These are phyloP conservation scores for Spodoptera frugiperda DNA, from an alignment of 1,140 invertebrate genomes.

Conservation along the genomic window DNA sequence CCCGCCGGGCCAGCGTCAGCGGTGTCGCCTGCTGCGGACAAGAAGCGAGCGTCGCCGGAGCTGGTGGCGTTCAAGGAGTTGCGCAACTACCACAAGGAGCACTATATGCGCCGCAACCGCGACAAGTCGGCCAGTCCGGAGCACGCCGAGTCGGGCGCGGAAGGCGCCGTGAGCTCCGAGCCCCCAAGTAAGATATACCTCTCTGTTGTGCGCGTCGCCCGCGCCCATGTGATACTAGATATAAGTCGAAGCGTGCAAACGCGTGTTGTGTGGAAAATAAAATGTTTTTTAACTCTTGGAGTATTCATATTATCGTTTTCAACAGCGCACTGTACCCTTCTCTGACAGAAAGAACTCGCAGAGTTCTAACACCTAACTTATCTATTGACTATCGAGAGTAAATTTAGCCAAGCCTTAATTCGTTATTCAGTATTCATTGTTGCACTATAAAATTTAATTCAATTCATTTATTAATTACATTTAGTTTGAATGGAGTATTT, in stretches of 20 bases:
- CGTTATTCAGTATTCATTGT: constrained; percentile 29
- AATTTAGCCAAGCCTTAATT: constrained; percentile 3
- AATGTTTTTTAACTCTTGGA: constrained; percentile 77
- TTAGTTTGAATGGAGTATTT: not conserved
- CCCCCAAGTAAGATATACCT: constrained; percentile 81
- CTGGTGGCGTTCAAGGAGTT: constrained; percentile 87
- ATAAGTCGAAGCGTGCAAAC: constrained; percentile 62
- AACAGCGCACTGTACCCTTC: constrained; percentile 65
- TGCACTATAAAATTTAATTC: not conserved
- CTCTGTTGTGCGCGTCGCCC: constrained; percentile 55
- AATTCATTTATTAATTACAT: not conserved
- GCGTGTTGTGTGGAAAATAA: constrained; percentile 77
- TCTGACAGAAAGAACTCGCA: constrained; percentile 57
- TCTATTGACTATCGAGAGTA: constrained; percentile 32
- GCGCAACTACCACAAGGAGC: constrained; percentile 87
- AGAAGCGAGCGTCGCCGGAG: constrained; percentile 57
- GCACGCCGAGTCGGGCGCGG: constrained; percentile 45
- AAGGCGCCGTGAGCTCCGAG: constrained; percentile 45
- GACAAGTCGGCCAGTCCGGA: constrained; percentile 86
- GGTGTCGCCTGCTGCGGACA: constrained; percentile 30
- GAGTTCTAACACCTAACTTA: constrained; percentile 7
- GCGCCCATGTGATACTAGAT: constrained; percentile 70
- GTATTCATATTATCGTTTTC: constrained; percentile 76
- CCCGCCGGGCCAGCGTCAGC: not conserved
- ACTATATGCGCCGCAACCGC: constrained; percentile 89